phyloP scores from a whole-genome alignment of 2,113 vertebrate species.

The Cichladusa arquata region DNA sequence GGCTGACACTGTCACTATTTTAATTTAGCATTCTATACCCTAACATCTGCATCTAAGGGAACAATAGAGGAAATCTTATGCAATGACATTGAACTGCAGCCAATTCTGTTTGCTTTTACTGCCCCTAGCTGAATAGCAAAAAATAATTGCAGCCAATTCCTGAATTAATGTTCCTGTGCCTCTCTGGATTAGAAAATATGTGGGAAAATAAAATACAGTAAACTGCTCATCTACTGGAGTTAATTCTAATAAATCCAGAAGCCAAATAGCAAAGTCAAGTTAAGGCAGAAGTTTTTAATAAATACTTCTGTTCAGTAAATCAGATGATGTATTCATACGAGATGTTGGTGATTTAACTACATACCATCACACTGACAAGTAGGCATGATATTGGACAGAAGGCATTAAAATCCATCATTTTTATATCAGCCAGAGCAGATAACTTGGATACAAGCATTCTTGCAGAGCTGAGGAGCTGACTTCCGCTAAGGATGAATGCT shows the following conservation, averaged over 20 bases:
- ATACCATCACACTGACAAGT: constrained; percentile 24
- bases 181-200: constrained; percentile 46
- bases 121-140: constrained; percentile 40
- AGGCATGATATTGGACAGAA: constrained; percentile 39
- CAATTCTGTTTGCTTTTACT: constrained; percentile 41
- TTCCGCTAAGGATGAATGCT: constrained; percentile 22
- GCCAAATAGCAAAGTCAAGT: constrained; percentile 14
- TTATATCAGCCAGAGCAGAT: constrained; percentile 27
- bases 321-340: constrained; percentile 38
- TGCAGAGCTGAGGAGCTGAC: constrained; percentile 4
- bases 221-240: constrained; percentile 34
- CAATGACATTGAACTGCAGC: constrained; percentile 39
- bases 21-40: constrained; percentile 42
- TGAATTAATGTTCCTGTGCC: constrained; percentile 47
- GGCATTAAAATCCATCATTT: constrained; percentile 47
- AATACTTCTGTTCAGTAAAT: constrained; percentile 49
- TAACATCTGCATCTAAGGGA: constrained; percentile 45
- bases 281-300: constrained; percentile 12
- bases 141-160: constrained; percentile 50
- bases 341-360: constrained; percentile 20
- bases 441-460: constrained; percentile 1
- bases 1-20: constrained; percentile 5
- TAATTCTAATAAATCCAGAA: constrained; percentile 51
- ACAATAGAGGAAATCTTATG: constrained; percentile 47
- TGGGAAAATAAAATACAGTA: constrained; percentile 45